A percentile compares a stretch with the other conserved stretches of the same genome.
Conservation (phyloP, 2,113 vertebrate genomes). For the Pteropus alecto region DNA sequence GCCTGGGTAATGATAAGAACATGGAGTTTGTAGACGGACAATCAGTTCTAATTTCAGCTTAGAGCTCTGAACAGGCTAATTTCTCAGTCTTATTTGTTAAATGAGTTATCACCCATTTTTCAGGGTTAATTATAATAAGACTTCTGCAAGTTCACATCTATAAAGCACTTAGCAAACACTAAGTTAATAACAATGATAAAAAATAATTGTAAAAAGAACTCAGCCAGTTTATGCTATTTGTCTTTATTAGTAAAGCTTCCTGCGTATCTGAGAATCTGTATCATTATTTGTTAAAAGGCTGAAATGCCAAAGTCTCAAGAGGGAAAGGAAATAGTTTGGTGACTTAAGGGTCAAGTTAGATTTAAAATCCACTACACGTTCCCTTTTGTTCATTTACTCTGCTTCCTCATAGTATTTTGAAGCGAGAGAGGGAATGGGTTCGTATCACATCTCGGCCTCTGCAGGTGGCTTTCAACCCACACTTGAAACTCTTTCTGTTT, state of each 20-base stretch:
- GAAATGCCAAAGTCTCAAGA: neutral
- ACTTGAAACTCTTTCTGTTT: neutral
- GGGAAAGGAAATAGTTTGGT: neutral
- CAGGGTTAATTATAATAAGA: neutral
- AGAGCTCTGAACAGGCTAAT: neutral
- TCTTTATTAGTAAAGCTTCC: neutral
- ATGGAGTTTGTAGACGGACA: neutral
- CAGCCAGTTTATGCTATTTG: neutral
- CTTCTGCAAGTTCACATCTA: neutral
- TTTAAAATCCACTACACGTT: neutral
- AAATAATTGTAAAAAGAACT: neutral
- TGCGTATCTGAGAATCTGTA: neutral
- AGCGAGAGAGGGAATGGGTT: neutral
- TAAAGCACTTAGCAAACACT: neutral
- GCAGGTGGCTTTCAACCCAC: neutral
- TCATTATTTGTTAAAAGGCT: neutral
- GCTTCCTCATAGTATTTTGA: neutral
- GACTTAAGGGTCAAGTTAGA: neutral
- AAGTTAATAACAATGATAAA: neutral
- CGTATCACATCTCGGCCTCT: neutral
- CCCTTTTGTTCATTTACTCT: neutral
- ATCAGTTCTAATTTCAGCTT: neutral
- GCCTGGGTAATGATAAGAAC: neutral
- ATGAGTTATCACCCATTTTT: neutral
- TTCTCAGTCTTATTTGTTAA: neutral